phyloP scores from a whole-genome alignment of 2,113 vertebrate species.

The Microcebus tavaratra region DNA sequence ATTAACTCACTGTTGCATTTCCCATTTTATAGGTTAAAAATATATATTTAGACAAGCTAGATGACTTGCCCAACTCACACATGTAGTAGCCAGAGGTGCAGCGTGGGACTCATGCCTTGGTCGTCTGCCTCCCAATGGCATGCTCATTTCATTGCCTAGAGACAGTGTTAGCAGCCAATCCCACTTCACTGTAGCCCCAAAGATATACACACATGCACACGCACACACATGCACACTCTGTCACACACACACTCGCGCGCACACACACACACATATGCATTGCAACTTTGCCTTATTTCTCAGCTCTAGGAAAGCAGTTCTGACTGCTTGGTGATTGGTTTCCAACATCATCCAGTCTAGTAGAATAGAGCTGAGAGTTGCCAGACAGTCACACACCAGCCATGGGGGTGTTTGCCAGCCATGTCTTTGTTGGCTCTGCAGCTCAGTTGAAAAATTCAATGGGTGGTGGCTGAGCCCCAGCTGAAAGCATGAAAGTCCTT shows the following conservation, averaged over 20 bases:
- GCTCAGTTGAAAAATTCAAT: slow-evolving; percentile 39
- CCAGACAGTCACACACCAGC: background rate
- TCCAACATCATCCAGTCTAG: background rate
- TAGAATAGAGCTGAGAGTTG: background rate
- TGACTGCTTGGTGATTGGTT: background rate
- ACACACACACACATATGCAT: too few relatives aligned
- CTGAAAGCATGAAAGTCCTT: slow-evolving; percentile 38
- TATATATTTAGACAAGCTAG: background rate
- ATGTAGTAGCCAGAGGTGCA: background rate
- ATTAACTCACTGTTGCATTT: background rate
- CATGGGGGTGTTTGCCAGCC: background rate
- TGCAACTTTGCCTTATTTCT: background rate
- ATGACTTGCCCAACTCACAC: background rate
- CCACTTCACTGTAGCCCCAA: background rate
- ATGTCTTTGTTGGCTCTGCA: slow-evolving; percentile 29
- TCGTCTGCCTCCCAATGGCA: background rate
- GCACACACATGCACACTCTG: too few relatives aligned
- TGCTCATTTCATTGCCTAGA: background rate
- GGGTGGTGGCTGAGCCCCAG: background rate
- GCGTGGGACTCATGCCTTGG: background rate
- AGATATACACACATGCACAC: too few relatives aligned
- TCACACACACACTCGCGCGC: background rate
- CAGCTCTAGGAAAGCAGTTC: background rate
- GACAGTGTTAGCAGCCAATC: background rate
- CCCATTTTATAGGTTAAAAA: background rate